Evolutionary conservation across 1,140 invertebrate genomes (phyloP), one percentile per base, ranked within the genome.

Genomic region (Penaeus chinensis): DNA sequence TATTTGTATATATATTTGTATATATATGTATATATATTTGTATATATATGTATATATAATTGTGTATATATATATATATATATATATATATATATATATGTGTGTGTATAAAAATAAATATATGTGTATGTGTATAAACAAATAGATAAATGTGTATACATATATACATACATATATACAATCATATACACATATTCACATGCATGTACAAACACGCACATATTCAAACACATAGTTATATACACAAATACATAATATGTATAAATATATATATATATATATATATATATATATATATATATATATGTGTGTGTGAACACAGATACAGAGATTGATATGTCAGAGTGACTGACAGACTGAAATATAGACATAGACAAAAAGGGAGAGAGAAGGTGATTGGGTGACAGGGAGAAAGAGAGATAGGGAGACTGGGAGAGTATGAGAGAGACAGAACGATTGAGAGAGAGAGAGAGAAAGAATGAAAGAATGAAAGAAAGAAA

Each of bases 361-460:
- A 42, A 42, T 42, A 42, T 42, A 42, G 37, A 42, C 37, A 42
- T 42, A 42, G 37, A 42, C 37, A 42, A 3, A 42, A 3, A 42
- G 37, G 7, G 37, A 42, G 37, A 42, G 37, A 42, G 1, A 2
- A 8, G 37, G 4, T 5, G 37, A 24, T n/a, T 60, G 16, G 16
- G 7, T 19, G 22, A 8, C 7, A 54, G 32, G 37, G 62, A 47
- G 63, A 32, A 18, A 47, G 63, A 19, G 32, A 11, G 22, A 37
- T 47, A 63, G 7, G 22, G 20, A 54, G 47, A 80, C 24, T 54
- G 60, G 19, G 42, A 88, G 77, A 37, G 69, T 71, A 79, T 66
- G 86, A n/a, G 86, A 78, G 22, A 80, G 66, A 76, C 74, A 82
- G 62, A 80, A 79, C 24, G 71, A 82, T 42, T 66, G 47, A 19